phyloP scores from a whole-genome alignment of 2,888 invertebrate genomes.

The Malthinus flaveolus region DNA sequence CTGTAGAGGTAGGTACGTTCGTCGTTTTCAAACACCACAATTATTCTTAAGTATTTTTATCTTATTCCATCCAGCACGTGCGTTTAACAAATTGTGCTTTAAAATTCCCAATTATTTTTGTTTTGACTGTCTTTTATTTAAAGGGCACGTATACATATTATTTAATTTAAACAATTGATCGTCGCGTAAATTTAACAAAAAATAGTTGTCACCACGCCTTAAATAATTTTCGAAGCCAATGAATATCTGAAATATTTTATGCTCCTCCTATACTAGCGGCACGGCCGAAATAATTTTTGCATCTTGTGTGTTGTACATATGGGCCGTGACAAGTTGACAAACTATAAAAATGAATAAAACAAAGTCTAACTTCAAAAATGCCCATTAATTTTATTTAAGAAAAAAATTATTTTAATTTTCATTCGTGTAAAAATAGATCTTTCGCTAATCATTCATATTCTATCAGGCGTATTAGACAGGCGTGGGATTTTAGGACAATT shows the following conservation, averaged over 20 bases:
- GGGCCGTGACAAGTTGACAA: slow-evolving; percentile 26
- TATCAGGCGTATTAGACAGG: too few relatives aligned
- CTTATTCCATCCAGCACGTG: slow-evolving; percentile 23
- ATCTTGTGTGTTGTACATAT: slow-evolving; percentile 19
- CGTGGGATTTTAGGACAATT: too few relatives aligned
- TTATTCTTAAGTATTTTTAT: slow-evolving; percentile 16
- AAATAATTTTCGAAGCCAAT: slow-evolving; percentile 21
- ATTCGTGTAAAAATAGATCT: too few relatives aligned
- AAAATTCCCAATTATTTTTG: slow-evolving; percentile 4
- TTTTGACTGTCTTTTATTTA: not conserved
- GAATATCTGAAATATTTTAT: not conserved
- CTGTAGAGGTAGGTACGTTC: not conserved
- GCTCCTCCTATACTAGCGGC: slow-evolving; percentile 21
- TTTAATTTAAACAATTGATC: not conserved
- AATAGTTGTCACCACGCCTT: slow-evolving; percentile 25
- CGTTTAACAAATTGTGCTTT: slow-evolving; percentile 8
- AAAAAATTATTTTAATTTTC: not conserved
- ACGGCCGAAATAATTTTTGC: slow-evolving; percentile 25
- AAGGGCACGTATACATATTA: not conserved
- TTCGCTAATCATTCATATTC: not conserved
- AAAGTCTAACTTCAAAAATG: slow-evolving; percentile 29
- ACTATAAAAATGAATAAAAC: slow-evolving; percentile 34
- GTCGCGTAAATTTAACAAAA: not conserved
- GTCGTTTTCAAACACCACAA: slow-evolving; percentile 8
- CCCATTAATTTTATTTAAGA: slow-evolving; percentile 28